Evolutionary conservation across 2,113 vertebrate genomes (phyloP).

Genomic region (Chascanopsetta lugubris): DNA sequence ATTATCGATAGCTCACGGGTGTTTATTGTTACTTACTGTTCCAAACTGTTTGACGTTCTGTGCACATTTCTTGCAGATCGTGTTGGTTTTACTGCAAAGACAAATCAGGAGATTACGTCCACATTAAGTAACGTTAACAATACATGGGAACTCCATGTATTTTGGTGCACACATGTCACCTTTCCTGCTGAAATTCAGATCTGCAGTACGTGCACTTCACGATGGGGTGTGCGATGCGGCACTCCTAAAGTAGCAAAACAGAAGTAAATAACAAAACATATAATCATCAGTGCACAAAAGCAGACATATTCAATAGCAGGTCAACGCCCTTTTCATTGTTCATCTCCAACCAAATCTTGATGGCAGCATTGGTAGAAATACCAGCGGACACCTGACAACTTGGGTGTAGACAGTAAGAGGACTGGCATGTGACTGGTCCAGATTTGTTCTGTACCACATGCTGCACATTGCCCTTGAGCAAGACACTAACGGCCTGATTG

Average conservation of each 20-base stretch:
- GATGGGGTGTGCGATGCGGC: conserved; percentile 96
- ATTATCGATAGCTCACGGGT: neutral
- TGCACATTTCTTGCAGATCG: conserved; percentile 99
- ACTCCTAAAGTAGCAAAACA: conserved; percentile 83
- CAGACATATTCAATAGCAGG: too few species aligned
- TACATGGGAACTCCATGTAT: neutral
- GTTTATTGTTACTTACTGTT: conserved; percentile 84
- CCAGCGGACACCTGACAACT: neutral
- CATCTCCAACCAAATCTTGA: neutral
- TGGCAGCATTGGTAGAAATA: conserved; percentile 7
- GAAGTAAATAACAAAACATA: conserved; percentile 31
- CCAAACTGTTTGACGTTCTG: conserved; percentile 99
- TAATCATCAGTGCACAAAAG: neutral
- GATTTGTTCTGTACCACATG: too few species aligned
- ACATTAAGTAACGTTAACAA: neutral
- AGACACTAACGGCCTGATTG: too few species aligned
- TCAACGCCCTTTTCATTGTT: too few species aligned
- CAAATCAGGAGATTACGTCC: conserved; percentile 12
- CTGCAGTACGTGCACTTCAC: conserved; percentile 98
- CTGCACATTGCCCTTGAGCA: too few species aligned
- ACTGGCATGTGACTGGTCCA: neutral
- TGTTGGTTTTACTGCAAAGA: conserved; percentile 93
- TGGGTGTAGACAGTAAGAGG: neutral
- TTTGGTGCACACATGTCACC: conserved; percentile 75
- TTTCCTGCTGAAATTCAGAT: conserved; percentile 98